Evolutionary conservation across 2,113 vertebrate genomes (phyloP).

Genomic region (Alaudala cheleensis): DNA sequence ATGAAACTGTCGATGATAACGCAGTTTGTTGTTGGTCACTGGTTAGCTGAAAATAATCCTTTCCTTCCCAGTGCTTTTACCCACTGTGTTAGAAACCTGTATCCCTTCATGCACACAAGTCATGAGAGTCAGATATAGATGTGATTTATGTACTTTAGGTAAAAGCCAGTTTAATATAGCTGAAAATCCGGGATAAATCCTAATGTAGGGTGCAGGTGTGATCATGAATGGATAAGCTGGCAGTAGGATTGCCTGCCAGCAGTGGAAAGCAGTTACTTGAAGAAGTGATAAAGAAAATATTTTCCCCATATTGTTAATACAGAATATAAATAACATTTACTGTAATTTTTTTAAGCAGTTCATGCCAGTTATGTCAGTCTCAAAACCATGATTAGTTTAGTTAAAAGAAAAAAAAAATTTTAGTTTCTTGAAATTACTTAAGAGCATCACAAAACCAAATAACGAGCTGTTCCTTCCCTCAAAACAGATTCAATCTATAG

Average conservation of each 20-base stretch:
- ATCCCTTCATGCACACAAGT: neutral
- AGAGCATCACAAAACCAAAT: neutral
- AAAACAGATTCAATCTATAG: neutral
- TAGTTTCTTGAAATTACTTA: neutral
- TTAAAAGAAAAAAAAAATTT: neutral
- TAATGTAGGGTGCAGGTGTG: neutral
- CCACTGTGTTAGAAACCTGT: neutral
- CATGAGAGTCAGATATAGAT: neutral
- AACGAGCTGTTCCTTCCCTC: neutral
- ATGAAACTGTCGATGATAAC: neutral
- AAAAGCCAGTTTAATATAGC: constrained; percentile 20
- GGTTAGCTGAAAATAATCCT: neutral
- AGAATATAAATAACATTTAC: neutral
- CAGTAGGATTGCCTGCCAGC: neutral
- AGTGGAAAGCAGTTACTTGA: neutral
- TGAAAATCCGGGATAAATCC: constrained; percentile 12
- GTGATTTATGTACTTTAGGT: neutral
- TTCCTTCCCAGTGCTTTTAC: neutral
- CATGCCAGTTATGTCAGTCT: neutral
- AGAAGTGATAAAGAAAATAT: neutral
- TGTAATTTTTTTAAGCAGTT: neutral
- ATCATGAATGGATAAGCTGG: neutral
- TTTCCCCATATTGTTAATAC: neutral
- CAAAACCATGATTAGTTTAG: neutral
- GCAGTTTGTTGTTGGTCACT: neutral